Evolutionary conservation across 2,888 invertebrate genomes (phyloP).

Genomic region (Pherbina coryleti): DNA sequence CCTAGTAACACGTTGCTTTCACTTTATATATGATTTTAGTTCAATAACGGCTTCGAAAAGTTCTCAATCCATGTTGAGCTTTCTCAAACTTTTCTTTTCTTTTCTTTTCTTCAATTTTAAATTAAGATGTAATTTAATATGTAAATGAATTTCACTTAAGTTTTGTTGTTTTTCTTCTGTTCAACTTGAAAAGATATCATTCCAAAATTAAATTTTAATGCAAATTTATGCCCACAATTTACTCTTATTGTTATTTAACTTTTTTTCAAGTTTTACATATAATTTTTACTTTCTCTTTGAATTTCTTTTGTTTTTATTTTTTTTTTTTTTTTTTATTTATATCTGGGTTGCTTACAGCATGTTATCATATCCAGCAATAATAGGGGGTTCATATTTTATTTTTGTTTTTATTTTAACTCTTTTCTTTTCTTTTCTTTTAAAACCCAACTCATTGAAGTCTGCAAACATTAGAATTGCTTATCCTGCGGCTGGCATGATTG

Average conservation of each 20-base stretch:
- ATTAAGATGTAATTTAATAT: no score
- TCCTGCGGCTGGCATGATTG: not conserved
- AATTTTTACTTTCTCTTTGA: not conserved
- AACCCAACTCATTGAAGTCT: not conserved
- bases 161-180: no score
- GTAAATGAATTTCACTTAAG: no score
- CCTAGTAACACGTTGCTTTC: no score
- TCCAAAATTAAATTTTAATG: not conserved
- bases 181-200: not conserved
- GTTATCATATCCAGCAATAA: no score
- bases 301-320: not conserved
- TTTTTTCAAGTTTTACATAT: not conserved
- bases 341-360: no score
- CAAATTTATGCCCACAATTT: not conserved
- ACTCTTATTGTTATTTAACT: not conserved
- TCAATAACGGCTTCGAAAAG: no score
- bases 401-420: not conserved
- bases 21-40: no score
- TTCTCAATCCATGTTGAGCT: no score
- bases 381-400: not conserved
- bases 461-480: conserved; percentile 1
- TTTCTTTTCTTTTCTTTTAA: not conserved
- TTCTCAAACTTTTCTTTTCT: no score
- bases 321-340: not conserved
- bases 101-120: no score